Evolutionary conservation across 2,888 invertebrate species (phyloP).

Genomic region (Phalera bucephala): DNA sequence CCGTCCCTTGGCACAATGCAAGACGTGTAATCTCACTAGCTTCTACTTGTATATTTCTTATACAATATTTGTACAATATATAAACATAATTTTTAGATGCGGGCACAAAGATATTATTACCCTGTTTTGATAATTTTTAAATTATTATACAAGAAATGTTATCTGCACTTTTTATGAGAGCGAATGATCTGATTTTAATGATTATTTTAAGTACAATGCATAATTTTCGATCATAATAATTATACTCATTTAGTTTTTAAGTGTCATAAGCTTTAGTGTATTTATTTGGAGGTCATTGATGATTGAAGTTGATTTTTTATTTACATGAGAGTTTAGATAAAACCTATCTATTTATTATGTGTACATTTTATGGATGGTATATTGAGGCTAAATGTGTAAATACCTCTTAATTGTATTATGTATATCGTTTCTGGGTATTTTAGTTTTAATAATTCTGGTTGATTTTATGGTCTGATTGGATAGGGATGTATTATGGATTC

Average conservation of each 20-base stretch:
- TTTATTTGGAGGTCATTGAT: conserved; percentile 56
- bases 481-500: conserved; percentile 34
- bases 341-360: conserved; percentile 69
- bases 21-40: conserved; percentile 58
- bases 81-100: conserved; percentile 33
- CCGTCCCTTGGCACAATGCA: conserved; percentile 71
- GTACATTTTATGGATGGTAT: conserved; percentile 62
- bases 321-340: conserved; percentile 51
- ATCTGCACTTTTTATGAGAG: conserved; percentile 31
- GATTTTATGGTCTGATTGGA: conserved; percentile 34
- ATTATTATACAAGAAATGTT: conserved; percentile 12
- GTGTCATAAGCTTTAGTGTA: conserved; percentile 68
- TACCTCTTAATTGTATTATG: conserved; percentile 66
- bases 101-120: conserved; percentile 43
- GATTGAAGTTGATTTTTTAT: conserved; percentile 27
- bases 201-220: conserved; percentile 54
- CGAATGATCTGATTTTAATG: conserved; percentile 45
- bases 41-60: conserved; percentile 46
- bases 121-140: conserved; percentile 30
- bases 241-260: conserved; percentile 72
- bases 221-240: conserved; percentile 77
- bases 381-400: conserved; percentile 76
- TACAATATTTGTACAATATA: conserved; percentile 45
- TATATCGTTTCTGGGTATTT: conserved; percentile 41
- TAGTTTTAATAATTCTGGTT: conserved; percentile 31